These are phyloP conservation scores for Propithecus deckenii DNA, from an alignment of 2,797 vertebrate species.

Conservation along the genomic window DNA sequence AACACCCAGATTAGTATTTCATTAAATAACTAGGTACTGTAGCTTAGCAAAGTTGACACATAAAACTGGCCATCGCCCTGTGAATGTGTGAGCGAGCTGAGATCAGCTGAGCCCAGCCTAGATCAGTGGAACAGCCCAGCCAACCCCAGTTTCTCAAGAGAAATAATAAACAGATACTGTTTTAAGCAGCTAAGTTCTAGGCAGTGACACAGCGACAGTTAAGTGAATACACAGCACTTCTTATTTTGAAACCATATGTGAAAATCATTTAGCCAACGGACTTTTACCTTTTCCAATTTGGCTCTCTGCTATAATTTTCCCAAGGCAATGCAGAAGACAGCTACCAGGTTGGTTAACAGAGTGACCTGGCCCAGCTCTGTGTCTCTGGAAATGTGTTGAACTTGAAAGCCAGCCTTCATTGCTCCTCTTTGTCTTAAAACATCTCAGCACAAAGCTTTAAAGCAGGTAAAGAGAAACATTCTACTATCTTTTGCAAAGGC, in stretches of 20 bases:
- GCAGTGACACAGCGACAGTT: not conserved
- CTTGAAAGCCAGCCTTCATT: not conserved
- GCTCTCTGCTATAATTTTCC: not conserved
- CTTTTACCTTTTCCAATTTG: not conserved
- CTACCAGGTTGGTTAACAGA: not conserved
- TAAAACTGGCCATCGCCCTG: not conserved
- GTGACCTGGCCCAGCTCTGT: not conserved
- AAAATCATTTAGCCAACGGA: not conserved
- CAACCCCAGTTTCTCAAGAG: not conserved
- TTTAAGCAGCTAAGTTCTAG: not conserved
- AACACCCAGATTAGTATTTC: not conserved
- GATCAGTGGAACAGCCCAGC: not conserved
- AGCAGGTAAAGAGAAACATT: not conserved
- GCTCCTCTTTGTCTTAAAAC: not conserved
- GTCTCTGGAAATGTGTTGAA: not conserved
- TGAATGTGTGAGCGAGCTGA: not conserved
- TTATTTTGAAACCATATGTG: slow-evolving; percentile 12
- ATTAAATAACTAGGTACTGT: not conserved
- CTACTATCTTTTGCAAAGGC: not conserved
- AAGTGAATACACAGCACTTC: not conserved
- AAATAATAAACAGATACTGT: not conserved
- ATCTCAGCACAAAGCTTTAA: not conserved
- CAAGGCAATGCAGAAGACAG: not conserved
- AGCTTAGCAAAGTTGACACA: not conserved
- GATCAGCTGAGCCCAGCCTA: not conserved